Evolutionary conservation across 2,113 vertebrate species (phyloP).

Genomic region (Datnioides undecimradiatus): DNA sequence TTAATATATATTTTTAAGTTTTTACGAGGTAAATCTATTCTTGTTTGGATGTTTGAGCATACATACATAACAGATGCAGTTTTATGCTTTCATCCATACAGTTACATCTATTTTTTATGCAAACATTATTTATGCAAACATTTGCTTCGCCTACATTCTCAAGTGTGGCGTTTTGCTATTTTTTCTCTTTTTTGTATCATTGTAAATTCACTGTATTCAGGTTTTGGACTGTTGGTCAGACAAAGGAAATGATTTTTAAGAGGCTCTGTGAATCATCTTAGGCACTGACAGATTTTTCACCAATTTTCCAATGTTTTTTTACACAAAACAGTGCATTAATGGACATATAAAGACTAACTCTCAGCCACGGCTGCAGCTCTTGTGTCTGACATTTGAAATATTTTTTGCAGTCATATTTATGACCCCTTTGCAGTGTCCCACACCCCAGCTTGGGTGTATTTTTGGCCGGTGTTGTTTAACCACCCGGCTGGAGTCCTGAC

Average conservation of each 20-base stretch:
- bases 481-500: conserved; percentile 23
- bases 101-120: too few species aligned
- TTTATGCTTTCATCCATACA: too few species aligned
- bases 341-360: not conserved
- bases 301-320: not conserved
- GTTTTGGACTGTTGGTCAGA: not conserved
- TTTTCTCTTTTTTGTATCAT: not conserved
- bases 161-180: not conserved
- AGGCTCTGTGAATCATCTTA: not conserved
- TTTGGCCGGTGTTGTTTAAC: not conserved
- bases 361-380: not conserved
- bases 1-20: too few species aligned
- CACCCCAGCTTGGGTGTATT: not conserved
- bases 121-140: too few species aligned
- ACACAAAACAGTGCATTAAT: not conserved
- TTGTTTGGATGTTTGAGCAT: too few species aligned
- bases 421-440: not conserved
- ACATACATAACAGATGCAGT: too few species aligned
- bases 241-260: not conserved
- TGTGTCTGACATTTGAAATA: not conserved
- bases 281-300: not conserved
- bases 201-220: not conserved
- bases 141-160: not conserved
- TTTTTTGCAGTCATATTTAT: not conserved
- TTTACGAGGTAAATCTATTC: too few species aligned